A percentile compares a stretch with the other conserved stretches of the same genome.
These are phyloP conservation scores for Argentina silus DNA, from an alignment of 2,797 vertebrate genomes.

Conservation along the genomic window DNA sequence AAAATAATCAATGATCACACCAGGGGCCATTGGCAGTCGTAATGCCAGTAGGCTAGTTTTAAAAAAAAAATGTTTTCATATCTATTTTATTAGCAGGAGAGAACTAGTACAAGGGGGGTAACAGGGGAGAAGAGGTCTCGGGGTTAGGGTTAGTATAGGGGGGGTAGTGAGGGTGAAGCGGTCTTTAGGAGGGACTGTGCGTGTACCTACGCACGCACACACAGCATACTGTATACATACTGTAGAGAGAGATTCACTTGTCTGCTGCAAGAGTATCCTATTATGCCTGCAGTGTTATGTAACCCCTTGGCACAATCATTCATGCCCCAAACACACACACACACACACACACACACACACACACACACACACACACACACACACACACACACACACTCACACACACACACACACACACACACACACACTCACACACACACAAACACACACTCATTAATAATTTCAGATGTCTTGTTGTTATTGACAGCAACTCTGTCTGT, in stretches of 20 bases:
- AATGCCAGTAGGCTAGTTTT: no score
- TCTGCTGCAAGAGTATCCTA: no score
- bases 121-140: no score
- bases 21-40: no score
- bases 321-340: not conserved
- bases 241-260: not conserved
- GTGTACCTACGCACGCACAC: not conserved
- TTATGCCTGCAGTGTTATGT: conserved; percentile 6
- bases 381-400: not conserved
- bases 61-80: no score
- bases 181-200: no score
- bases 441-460: not conserved
- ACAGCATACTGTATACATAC: not conserved
- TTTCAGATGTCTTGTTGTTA: not conserved
- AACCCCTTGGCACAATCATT: conserved; percentile 19
- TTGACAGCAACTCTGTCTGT: not conserved
- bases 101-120: no score
- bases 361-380: not conserved
- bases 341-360: not conserved
- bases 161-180: no score
- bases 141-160: no score
- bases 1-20: no score
- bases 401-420: not conserved
- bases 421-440: not conserved
- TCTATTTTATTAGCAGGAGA: no score